A percentile compares a stretch with the other conserved stretches of the same genome.
These are phyloP conservation scores for Watersipora subatra DNA, from an alignment of 1,140 invertebrate species.

Conservation along the genomic window DNA sequence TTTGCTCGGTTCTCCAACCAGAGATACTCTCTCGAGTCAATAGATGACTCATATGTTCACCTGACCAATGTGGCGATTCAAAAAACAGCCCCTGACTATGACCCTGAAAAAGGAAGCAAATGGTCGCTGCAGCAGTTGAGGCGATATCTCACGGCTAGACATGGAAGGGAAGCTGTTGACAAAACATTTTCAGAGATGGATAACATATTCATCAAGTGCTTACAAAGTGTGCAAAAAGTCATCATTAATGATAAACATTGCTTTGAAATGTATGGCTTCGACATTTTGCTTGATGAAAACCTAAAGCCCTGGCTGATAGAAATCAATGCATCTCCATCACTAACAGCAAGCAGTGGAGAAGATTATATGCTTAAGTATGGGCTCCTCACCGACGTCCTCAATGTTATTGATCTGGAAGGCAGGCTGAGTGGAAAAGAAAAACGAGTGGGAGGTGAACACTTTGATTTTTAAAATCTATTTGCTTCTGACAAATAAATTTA, in stretches of 20 bases:
- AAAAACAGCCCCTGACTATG: conserved; percentile 45
- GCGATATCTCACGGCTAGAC: conserved; percentile 37
- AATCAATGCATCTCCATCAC: conserved; percentile 44
- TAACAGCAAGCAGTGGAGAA: conserved; percentile 44
- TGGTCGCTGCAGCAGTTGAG: conserved; percentile 41
- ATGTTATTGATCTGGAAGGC: conserved; percentile 44
- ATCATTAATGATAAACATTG: conserved; percentile 46
- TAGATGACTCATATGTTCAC: conserved; percentile 44
- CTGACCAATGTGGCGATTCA: conserved; percentile 46
- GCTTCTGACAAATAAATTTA: too few relatives aligned
- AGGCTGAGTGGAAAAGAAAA: conserved; percentile 45
- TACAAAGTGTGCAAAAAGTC: conserved; percentile 41
- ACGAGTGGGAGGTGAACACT: conserved; percentile 41
- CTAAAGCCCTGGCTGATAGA: conserved; percentile 44
- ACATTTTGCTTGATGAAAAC: conserved; percentile 39
- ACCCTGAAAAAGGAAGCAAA: conserved; percentile 45
- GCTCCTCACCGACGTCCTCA: conserved; percentile 41
- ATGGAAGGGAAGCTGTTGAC: conserved; percentile 39
- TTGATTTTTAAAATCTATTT: too few relatives aligned
- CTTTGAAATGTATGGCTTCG: conserved; percentile 47
- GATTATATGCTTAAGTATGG: conserved; percentile 44
- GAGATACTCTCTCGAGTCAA: conserved; percentile 40
- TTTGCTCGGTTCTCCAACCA: conserved; percentile 45
- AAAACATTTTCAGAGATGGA: conserved; percentile 38
- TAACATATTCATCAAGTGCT: conserved; percentile 41